Base-by-base conservation (phyloP, 2,113 vertebrate species). In the Bubo blakistoni region DNA sequence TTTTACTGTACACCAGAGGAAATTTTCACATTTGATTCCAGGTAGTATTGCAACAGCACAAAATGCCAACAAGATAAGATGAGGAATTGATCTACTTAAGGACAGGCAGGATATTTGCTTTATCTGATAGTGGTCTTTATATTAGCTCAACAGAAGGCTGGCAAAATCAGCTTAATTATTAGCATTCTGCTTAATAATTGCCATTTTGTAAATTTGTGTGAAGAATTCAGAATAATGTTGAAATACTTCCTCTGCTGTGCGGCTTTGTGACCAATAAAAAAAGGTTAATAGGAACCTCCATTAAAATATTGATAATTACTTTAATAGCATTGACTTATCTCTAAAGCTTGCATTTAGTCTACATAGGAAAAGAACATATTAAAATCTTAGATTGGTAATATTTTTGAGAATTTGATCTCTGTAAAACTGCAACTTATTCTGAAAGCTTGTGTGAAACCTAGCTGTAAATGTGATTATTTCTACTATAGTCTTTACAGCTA, bases 31-130 rank as follows among this genome's bases (percentile, higher is more conserved):
- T 59, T 71, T 69, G 44, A 94, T 83, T 83, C 49, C 30, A 46
- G 22, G 38, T 52, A 54, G 25, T 78, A 78, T 19, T 92, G 63
- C 51, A 74, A 27, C 0, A 0, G 19, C 32, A 89, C n/a, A 87
- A 96, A 97, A 91, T 78, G 77, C 77, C 82, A 91, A 32, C 17
- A 73, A 54, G 58, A 73, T 78, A 85, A 94, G 58, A 86, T 13
- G 40, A 69, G 90, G 57, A 90, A 83, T 1, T 77, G 86, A 92
- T 24, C 51, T 71, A 47, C 29, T 77, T 74, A 88, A 91, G 26
- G 16, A 74, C 8, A 92, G 42, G 22, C 29, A 82, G 11, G 10
- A 49, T 89, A 82, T 69, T 67, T 76, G 73, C 65, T 77, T 87
- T 77, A 83, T 83, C 58, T 78, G 54, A 87, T 65, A 72, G 14